Percentiles rank a stretch among this genome's conserved stretches.
Evolutionary conservation across 2,888 invertebrate genomes (phyloP).

Genomic region (Trichogramma evanescens): DNA sequence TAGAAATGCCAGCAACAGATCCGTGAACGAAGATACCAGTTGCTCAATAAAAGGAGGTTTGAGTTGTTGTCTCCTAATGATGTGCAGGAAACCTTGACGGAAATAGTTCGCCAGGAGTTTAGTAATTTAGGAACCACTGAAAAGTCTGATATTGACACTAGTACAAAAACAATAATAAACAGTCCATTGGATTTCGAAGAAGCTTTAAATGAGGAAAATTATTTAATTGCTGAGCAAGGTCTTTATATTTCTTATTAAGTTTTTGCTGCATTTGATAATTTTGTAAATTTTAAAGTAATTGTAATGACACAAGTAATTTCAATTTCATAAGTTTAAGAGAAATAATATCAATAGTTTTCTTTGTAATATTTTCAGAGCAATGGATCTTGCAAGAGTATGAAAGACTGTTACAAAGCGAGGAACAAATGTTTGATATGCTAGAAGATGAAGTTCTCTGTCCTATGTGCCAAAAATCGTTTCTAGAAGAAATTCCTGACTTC

Average conservation of each 20-base stretch:
- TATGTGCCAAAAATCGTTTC: slow-evolving; percentile 38
- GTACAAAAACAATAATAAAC: slow-evolving; percentile 15
- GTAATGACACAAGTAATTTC: background rate
- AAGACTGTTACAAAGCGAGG: slow-evolving; percentile 35
- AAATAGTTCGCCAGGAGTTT: slow-evolving; percentile 38
- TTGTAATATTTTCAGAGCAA: slow-evolving; percentile 29
- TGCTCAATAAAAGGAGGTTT: slow-evolving; percentile 34
- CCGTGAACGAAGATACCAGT: slow-evolving; percentile 33
- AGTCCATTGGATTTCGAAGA: slow-evolving; percentile 30
- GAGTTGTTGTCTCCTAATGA: slow-evolving; percentile 25
- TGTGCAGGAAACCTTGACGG: slow-evolving; percentile 30
- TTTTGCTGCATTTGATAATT: too few relatives aligned
- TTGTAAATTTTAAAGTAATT: too few relatives aligned
- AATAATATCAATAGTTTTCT: background rate
- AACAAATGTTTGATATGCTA: slow-evolving; percentile 30
- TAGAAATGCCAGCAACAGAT: slow-evolving; percentile 38
- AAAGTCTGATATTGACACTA: slow-evolving; percentile 8
- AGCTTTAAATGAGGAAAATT: slow-evolving; percentile 31
- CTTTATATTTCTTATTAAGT: background rate
- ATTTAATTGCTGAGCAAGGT: slow-evolving; percentile 37
- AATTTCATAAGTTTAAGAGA: background rate
- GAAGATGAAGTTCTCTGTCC: slow-evolving; percentile 42
- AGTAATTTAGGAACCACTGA: slow-evolving; percentile 27
- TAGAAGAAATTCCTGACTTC: slow-evolving; percentile 26
- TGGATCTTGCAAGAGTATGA: slow-evolving; percentile 43